phyloP scores from a whole-genome alignment of 2,888 invertebrate species.

The Conus canariensis region DNA sequence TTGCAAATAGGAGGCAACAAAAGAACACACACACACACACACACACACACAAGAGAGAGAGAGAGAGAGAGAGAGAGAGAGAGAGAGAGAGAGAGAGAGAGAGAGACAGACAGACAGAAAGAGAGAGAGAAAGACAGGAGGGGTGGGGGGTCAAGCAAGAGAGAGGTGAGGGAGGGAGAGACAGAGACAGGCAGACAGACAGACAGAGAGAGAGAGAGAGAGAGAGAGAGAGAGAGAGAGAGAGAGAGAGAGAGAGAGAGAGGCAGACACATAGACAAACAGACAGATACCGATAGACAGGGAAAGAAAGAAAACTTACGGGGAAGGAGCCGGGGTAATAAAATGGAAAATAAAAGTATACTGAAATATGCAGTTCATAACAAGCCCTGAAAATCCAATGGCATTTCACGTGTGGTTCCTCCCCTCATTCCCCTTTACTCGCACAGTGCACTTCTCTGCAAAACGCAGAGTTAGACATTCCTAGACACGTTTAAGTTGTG shows the following conservation, averaged over 20 bases:
- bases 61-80: too few relatives aligned
- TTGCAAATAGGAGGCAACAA: too few relatives aligned
- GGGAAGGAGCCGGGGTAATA: too few relatives aligned
- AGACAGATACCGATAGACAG: background rate
- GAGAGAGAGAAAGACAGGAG: background rate
- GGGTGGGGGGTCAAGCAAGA: background rate
- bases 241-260: background rate
- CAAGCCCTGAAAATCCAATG: too few relatives aligned
- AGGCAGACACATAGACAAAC: background rate
- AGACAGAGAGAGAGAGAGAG: background rate
- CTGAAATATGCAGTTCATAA: too few relatives aligned
- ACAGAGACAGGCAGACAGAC: background rate
- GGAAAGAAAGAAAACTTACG: background rate
- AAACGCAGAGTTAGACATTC: too few relatives aligned
- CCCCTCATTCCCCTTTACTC: too few relatives aligned
- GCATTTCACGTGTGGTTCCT: too few relatives aligned
- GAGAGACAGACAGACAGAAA: background rate
- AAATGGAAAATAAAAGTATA: too few relatives aligned
- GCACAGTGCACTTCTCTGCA: too few relatives aligned
- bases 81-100: background rate
- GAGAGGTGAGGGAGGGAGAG: background rate
- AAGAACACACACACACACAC: background rate
- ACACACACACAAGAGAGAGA: too few relatives aligned
- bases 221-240: background rate
- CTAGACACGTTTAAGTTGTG: too few relatives aligned